Evolutionary conservation across 2,113 vertebrate species (phyloP), one percentile per base, ranked within the genome.

Genomic region (Pachyramphus minor): DNA sequence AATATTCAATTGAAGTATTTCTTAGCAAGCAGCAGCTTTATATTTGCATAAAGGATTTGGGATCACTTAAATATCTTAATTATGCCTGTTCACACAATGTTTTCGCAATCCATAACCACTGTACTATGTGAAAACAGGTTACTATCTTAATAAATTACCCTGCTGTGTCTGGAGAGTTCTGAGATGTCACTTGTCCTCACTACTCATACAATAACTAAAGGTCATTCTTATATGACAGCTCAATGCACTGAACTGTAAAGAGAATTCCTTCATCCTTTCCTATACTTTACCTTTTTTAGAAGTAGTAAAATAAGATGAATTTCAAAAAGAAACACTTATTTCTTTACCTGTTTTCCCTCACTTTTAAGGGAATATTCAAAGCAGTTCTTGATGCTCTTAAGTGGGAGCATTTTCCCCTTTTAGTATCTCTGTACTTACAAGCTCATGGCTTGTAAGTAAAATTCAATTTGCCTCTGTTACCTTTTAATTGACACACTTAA

Each of bases 11-110:
- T 31, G 27, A 49, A 76, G 17, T 47, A 24, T 44, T 96, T 49
- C 75, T 33, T 78, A 86, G 37, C 62, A 62, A 83, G 59, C 64
- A 85, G 45, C 25, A 76, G 8, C 6, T 60, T 94, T 87, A 0
- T 86, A 31, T 47, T 66, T 89, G 27, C 47, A 28, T 41, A 23
- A 49, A 68, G 17, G 67, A 18, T 96, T 79, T 33, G 60, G 47
- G 55, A 39, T 86, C 41, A 11, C 8, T 42, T 52, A 6, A 33
- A 7, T 86, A 14, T 69, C n/a, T 39, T 8, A 25, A 0, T 71
- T 64, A 35, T 4, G 12, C 33, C 44, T 72, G 58, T 85, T 83
- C 16, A n/a, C 22, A 4, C 0, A 0, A 10, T 50, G 18, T 45
- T 71, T 77, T 81, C 44, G 89, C 62, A 56, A 33, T 37, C 64